phyloP scores from a whole-genome alignment of 2,888 invertebrate genomes.

The Sphaeridia pumilis region DNA sequence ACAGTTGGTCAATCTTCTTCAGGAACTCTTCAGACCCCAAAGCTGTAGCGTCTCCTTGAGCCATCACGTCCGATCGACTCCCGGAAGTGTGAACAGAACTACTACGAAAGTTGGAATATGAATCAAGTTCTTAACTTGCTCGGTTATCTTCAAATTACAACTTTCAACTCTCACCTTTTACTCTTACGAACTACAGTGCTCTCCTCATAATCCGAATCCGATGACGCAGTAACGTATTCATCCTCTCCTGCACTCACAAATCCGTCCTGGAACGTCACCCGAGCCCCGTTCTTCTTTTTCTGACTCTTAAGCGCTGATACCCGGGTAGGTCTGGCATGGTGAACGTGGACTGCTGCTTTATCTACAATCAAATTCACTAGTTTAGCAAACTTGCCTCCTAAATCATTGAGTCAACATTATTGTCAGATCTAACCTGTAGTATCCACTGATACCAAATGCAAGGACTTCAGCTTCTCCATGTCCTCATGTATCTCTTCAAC shows the following conservation, averaged over 20 bases:
- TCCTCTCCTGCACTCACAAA: slow-evolving; percentile 31
- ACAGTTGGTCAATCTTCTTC: slow-evolving; percentile 38
- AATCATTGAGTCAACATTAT: no score
- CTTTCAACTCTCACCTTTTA: no score
- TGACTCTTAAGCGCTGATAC: not conserved
- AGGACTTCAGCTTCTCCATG: slow-evolving; percentile 22
- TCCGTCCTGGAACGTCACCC: slow-evolving; percentile 39
- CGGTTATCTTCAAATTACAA: not conserved
- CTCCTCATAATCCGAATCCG: slow-evolving; percentile 16
- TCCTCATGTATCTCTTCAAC: slow-evolving; percentile 23
- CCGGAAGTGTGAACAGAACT: not conserved
- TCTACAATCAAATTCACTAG: no score
- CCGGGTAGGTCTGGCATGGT: no score
- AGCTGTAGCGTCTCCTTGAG: slow-evolving; percentile 15
- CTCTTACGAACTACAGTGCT: slow-evolving; percentile 6
- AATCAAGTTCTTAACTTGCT: slow-evolving; percentile 2
- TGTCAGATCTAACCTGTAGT: no score
- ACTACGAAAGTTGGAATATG: no score
- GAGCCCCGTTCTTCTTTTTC: slow-evolving; percentile 15
- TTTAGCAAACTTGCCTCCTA: no score
- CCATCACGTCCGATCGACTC: not conserved
- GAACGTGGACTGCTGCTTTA: no score
- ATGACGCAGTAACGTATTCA: slow-evolving; percentile 27
- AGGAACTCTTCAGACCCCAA: slow-evolving; percentile 30
- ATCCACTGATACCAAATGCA: no score